phyloP scores from a whole-genome alignment of 2,797 vertebrate genomes.

The Microhierax caerulescens region DNA sequence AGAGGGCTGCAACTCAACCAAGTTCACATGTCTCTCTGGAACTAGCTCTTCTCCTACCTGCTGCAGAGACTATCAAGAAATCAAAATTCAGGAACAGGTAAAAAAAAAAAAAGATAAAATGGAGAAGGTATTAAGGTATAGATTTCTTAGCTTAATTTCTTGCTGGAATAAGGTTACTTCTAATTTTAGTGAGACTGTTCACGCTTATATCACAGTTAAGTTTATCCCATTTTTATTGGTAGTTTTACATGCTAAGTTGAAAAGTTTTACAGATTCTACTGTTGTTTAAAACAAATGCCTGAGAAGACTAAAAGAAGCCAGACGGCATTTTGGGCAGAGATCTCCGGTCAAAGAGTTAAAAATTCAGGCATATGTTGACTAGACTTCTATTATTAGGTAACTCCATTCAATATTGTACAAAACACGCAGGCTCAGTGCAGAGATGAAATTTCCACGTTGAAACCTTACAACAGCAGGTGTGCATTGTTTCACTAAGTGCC shows the following conservation, averaged over 20 bases:
- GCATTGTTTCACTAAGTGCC: neutral
- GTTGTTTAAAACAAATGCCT: neutral
- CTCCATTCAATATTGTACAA: neutral
- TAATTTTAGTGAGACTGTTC: neutral
- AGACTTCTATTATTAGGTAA: neutral
- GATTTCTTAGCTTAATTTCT: neutral
- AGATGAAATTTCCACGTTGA: neutral
- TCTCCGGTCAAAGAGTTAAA: neutral
- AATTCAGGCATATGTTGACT: neutral
- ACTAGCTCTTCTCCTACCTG: conserved; percentile 77
- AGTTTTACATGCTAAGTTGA: neutral
- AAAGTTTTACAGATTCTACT: neutral
- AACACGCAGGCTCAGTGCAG: rapidly evolving
- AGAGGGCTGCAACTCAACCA: conserved; percentile 84
- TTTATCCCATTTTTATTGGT: neutral
- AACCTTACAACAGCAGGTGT: neutral
- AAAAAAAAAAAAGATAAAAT: neutral
- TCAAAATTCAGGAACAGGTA: conserved; percentile 97
- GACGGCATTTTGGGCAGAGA: neutral
- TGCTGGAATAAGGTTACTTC: neutral
- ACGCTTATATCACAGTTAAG: neutral
- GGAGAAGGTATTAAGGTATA: neutral
- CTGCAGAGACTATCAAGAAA: conserved; percentile 95
- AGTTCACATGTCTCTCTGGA: conserved; percentile 87
- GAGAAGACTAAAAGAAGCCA: neutral